Conservation (phyloP, 1,140 invertebrate species). For the Muscidifurax raptorellus region DNA sequence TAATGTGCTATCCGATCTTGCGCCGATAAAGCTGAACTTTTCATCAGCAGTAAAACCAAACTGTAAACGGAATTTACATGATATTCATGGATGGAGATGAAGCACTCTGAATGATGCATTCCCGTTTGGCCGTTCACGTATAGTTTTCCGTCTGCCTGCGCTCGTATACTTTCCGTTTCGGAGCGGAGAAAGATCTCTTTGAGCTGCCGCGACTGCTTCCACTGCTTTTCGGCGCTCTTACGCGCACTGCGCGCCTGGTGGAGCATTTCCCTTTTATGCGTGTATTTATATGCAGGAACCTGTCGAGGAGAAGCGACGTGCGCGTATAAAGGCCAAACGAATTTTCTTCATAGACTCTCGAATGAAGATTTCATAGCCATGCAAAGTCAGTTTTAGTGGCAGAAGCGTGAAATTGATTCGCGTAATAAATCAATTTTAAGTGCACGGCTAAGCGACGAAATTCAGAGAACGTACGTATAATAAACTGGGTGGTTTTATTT, state of each 20-base stretch:
- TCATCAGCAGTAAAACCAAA: too few species aligned
- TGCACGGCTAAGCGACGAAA: too few species aligned
- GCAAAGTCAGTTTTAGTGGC: too few species aligned
- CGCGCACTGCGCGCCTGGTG: not conserved
- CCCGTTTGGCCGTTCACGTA: not conserved
- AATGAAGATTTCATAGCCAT: too few species aligned
- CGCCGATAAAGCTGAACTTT: too few species aligned
- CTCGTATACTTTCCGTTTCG: slow-evolving; percentile 23
- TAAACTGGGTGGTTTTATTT: too few species aligned
- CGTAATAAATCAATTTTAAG: too few species aligned
- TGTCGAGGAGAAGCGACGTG: not conserved
- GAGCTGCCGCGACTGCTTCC: not conserved
- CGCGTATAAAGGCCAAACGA: not conserved
- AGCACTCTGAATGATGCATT: not conserved
- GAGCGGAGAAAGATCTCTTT: slow-evolving; percentile 25
- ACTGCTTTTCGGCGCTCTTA: not conserved
- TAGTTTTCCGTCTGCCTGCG: slow-evolving; percentile 18
- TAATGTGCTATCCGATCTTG: too few species aligned
- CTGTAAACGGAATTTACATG: not conserved
- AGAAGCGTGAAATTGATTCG: too few species aligned
- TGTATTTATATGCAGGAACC: slow-evolving; percentile 15
- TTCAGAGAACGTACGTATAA: too few species aligned
- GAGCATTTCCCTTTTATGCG: slow-evolving; percentile 37
- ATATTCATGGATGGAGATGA: not conserved
- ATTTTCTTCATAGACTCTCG: not conserved